Evolutionary conservation across 2,888 invertebrate species (phyloP).

Genomic region (Agrochola litura): DNA sequence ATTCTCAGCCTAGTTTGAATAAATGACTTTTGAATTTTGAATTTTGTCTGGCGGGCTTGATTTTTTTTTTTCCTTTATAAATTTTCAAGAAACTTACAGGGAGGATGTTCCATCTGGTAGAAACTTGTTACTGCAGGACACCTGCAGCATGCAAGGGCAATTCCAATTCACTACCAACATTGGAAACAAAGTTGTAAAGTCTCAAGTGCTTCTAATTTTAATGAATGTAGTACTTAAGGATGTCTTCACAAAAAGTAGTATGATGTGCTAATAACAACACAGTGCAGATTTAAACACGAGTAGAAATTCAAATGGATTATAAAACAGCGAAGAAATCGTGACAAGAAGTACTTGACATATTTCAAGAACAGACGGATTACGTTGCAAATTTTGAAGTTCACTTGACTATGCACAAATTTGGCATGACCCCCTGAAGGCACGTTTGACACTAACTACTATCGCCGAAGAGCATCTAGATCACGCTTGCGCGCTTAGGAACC

Average conservation of each 20-base stretch:
- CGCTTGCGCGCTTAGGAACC: constrained; percentile 72
- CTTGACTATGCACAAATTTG: constrained; percentile 68
- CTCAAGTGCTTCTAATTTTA: background rate
- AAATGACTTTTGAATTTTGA: too few relatives aligned
- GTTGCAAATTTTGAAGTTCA: constrained; percentile 62
- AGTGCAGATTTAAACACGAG: background rate
- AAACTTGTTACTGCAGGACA: background rate
- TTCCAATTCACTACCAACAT: background rate
- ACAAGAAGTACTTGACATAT: constrained; percentile 43
- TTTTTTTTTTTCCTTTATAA: background rate
- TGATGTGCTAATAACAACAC: background rate
- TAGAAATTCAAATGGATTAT: constrained; percentile 13
- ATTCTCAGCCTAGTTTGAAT: too few relatives aligned
- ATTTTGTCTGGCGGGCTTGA: too few relatives aligned
- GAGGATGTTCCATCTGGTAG: background rate
- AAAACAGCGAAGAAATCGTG: constrained; percentile 36
- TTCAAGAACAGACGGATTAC: constrained; percentile 38
- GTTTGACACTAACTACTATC: constrained; percentile 77
- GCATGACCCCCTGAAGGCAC: constrained; percentile 71
- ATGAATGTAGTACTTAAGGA: background rate
- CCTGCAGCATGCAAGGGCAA: background rate
- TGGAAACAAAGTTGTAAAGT: background rate
- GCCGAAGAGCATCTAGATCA: constrained; percentile 82
- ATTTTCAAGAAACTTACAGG: background rate
- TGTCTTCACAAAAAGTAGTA: background rate